phyloP scores from a whole-genome alignment of 2,113 vertebrate species.

The Proteles cristata region DNA sequence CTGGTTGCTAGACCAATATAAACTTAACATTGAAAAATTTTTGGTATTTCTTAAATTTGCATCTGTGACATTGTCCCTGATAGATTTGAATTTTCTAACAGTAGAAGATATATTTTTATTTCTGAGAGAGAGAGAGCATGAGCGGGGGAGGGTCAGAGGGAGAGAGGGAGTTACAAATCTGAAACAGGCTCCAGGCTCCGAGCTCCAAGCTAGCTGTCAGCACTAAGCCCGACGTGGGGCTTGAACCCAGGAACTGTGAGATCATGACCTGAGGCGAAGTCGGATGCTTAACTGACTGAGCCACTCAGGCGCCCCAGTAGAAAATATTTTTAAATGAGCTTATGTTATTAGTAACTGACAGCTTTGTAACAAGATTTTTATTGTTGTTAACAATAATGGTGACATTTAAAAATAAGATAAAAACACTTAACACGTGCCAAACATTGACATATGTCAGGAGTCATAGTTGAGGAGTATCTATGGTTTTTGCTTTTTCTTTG shows the following conservation, averaged over 20 bases:
- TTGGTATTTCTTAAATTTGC: background rate
- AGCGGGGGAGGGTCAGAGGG: too few relatives aligned
- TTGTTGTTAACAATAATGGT: background rate
- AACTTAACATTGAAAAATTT: background rate
- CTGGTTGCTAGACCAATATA: background rate
- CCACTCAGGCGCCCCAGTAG: background rate
- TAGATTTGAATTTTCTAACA: background rate
- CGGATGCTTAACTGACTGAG: too few relatives aligned
- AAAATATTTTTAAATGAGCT: slow-evolving; percentile 27
- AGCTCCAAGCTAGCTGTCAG: too few relatives aligned
- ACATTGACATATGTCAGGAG: background rate
- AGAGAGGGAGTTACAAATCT: too few relatives aligned
- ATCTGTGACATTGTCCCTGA: background rate
- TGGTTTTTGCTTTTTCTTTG: slow-evolving; percentile 7
- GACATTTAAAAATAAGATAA: background rate
- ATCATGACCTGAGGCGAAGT: too few relatives aligned
- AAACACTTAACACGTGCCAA: background rate
- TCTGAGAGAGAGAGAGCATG: too few relatives aligned
- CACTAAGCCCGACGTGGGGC: too few relatives aligned
- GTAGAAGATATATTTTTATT: background rate
- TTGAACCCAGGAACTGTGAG: too few relatives aligned
- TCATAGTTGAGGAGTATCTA: background rate
- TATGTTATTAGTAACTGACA: slow-evolving; percentile 4
- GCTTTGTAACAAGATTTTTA: slow-evolving; percentile 32
- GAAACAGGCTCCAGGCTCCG: too few relatives aligned